These are phyloP conservation scores for Cheilosia scutellata DNA, from an alignment of 2,888 invertebrate species.

Conservation along the genomic window DNA sequence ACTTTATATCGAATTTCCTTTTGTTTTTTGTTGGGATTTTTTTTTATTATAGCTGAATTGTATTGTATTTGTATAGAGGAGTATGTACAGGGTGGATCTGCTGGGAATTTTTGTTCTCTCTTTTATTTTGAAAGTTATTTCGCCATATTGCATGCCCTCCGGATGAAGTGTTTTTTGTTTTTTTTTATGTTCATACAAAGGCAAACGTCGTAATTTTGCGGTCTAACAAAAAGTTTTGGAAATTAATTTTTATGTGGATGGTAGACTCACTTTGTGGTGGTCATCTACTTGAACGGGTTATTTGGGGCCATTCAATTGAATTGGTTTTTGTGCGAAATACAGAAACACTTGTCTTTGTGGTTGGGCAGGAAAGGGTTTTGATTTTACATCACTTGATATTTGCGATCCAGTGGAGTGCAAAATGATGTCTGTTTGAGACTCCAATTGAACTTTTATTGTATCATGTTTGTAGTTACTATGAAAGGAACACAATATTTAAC, in stretches of 20 bases:
- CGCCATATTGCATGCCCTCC: neutral
- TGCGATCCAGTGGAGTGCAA: neutral
- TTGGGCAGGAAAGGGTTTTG: neutral
- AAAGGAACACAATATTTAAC: no score
- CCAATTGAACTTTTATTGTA: no score
- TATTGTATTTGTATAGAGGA: no score
- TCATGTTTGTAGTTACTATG: no score
- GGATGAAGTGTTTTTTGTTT: conserved; percentile 26
- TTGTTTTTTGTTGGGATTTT: neutral
- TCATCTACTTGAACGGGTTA: conserved; percentile 16
- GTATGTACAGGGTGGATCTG: neutral
- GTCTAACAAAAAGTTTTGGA: neutral
- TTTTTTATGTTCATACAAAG: neutral
- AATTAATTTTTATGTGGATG: neutral
- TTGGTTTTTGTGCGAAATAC: conserved; percentile 2
- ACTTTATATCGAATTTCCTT: conserved; percentile 64
- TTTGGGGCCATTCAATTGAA: conserved; percentile 10
- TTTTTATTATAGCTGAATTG: neutral
- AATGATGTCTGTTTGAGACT: no score
- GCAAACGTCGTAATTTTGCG: neutral
- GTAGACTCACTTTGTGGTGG: neutral
- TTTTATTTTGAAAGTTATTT: conserved; percentile 16
- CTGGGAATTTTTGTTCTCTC: neutral
- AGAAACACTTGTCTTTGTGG: neutral
- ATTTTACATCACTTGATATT: neutral